Evolutionary conservation across 2,888 invertebrate species (phyloP), one percentile per base, ranked within the genome.

Genomic region (Augochlorella aurata): DNA sequence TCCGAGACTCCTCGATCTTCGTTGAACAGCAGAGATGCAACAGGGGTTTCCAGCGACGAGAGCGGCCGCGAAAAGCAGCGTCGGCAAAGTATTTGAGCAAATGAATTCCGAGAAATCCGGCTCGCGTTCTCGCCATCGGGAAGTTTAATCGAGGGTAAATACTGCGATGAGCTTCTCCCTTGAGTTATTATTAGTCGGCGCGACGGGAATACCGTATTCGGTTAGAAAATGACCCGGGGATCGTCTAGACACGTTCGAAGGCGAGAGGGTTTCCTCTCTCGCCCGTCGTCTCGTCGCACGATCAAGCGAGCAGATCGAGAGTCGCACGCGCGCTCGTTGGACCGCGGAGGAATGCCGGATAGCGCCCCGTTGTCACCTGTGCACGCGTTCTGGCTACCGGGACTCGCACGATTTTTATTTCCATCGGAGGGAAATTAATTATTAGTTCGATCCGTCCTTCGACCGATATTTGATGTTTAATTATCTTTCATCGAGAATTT

Each of bases 211-310:
- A 74, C 68, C 72, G 66, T 63, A 73, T 50, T 72, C 76, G 49
- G 72, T 74, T 85, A 54, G 83, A 79, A 85, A 85, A 85, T 85
- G 83, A 76, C 71, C 45, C 49, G 45, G 44, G n/a, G 74, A 78
- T 81, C 85, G 71, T 58, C 77, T 72, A 72, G 74, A 67, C 54
- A 63, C 71, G 71, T 68, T 63, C 24, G 14, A 16, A 69, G 18
- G 54, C 52, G 73, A 74, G 10, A 12, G 66, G 71, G 63, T 44
- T 58, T 7, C 16, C 24, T 24, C 70, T 47, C 21, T 7, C 61
- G 29, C 47, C n/a, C n/a, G n/a, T 29, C 44, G 44, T 66, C 18
- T 47, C 73, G 77, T 49, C 78, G 74, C 74, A 73, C 74, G 77
- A 75, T 58, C 54, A 68, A 38, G 21, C 58, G 16, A 7, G 24